Conservation (phyloP, 1,140 invertebrate genomes). For the Macrotrachela quadricornifera region DNA sequence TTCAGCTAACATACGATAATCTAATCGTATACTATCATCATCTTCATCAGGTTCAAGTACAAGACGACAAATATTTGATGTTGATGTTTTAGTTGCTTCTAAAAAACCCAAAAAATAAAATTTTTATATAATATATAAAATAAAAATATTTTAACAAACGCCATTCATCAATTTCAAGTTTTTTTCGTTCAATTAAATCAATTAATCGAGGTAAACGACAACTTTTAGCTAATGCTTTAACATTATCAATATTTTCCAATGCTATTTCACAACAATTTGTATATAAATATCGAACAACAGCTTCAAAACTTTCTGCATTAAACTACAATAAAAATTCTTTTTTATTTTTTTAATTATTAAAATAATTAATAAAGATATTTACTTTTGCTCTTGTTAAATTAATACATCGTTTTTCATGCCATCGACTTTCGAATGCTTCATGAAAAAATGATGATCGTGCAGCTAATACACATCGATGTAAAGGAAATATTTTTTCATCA, state of each 20-base stretch:
- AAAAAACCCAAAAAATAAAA: slow-evolving; percentile 3
- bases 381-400: neutral
- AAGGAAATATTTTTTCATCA: slow-evolving; percentile 10
- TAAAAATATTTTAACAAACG: slow-evolving; percentile 26
- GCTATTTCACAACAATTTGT: slow-evolving; percentile 18
- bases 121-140: neutral
- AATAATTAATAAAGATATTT: neutral
- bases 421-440: neutral
- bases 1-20: slow-evolving; percentile 29
- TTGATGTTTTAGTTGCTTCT: slow-evolving; percentile 24
- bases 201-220: no score
- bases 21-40: slow-evolving; percentile 18
- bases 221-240: no score
- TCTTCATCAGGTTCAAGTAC: slow-evolving; percentile 20
- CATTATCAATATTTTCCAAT: neutral
- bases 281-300: slow-evolving; percentile 32
- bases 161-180: slow-evolving; percentile 21
- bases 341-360: neutral
- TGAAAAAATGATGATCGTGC: slow-evolving; percentile 31
- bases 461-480: slow-evolving; percentile 31
- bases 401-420: neutral
- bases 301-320: slow-evolving; percentile 23
- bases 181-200: slow-evolving; percentile 12
- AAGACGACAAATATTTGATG: slow-evolving; percentile 25
- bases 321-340: slow-evolving; percentile 20